Conservation (phyloP, 2,797 vertebrate species). For the Pteronotus mesoamericanus region DNA sequence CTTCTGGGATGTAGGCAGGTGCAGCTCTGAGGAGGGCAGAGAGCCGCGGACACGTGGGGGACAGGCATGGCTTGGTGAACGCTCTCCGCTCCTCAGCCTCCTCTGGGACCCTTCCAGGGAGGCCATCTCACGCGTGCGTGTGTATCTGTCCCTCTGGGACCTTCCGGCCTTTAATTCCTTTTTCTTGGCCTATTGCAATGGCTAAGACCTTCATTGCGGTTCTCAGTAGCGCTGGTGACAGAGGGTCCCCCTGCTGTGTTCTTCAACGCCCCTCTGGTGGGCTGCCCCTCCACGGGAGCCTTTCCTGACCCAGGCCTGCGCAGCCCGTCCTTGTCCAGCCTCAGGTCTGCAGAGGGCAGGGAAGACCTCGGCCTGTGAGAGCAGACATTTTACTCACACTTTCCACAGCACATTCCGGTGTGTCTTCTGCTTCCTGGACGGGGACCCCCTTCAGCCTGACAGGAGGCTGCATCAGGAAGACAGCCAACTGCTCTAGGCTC, state of each 20-base stretch:
- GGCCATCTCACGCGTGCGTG: not conserved
- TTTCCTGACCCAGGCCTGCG: not conserved
- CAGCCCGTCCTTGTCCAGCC: not conserved
- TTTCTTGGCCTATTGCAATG: not conserved
- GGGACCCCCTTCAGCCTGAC: too few species aligned
- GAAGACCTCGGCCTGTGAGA: not conserved
- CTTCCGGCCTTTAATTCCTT: not conserved
- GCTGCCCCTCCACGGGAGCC: rapidly evolving
- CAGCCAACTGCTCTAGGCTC: not conserved
- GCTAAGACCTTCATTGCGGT: not conserved
- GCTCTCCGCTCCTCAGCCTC: rapidly evolving
- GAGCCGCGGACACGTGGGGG: too few species aligned
- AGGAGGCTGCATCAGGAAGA: not conserved
- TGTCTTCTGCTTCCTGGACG: not conserved
- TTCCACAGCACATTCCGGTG: rapidly evolving
- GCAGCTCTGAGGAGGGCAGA: too few species aligned
- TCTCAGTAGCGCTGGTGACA: rapidly evolving
- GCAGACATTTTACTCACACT: not conserved
- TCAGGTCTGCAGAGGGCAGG: not conserved
- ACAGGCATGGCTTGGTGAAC: not conserved
- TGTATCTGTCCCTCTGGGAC: not conserved
- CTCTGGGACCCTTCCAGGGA: not conserved
- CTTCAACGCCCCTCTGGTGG: not conserved
- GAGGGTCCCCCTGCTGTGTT: not conserved
- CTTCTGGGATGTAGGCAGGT: not conserved